These are phyloP conservation scores for Dascyllus trimaculatus DNA, from an alignment of 2,113 vertebrate genomes.

Conservation along the genomic window DNA sequence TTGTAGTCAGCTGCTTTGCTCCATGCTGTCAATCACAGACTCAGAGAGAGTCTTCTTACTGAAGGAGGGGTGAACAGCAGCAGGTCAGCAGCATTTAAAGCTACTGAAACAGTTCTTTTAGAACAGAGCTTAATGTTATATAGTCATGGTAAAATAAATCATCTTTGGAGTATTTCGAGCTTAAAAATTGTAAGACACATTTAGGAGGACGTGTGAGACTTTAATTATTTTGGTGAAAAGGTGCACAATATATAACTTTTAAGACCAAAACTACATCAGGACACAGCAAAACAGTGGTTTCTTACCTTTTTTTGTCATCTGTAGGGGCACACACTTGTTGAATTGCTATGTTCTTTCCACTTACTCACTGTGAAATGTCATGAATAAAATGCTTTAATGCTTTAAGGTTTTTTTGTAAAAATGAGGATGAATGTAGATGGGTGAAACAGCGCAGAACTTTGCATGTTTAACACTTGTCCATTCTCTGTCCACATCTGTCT, in stretches of 20 bases:
- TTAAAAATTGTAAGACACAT: too few species aligned
- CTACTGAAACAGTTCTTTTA: too few species aligned
- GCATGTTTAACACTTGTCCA: not conserved
- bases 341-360: not conserved
- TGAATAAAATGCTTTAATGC: not conserved
- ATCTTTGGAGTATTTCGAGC: too few species aligned
- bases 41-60: too few species aligned
- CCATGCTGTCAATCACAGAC: too few species aligned
- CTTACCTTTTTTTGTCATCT: slow-evolving; percentile 1
- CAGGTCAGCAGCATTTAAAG: too few species aligned
- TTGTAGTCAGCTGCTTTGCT: too few species aligned
- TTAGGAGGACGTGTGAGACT: too few species aligned
- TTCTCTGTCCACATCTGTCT: slow-evolving; percentile 8
- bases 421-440: not conserved
- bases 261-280: not conserved
- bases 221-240: too few species aligned
- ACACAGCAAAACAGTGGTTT: slow-evolving; percentile 11
- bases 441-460: not conserved
- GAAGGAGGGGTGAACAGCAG: too few species aligned
- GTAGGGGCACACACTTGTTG: not conserved
- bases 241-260: not conserved
- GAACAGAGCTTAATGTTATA: too few species aligned
- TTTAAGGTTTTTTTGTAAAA: not conserved
- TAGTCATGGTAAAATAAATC: too few species aligned
- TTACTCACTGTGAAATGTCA: not conserved